A percentile compares a stretch with the other conserved stretches of the same genome.
Conservation (phyloP, 1,140 invertebrate species). For the Triops cancriformis region DNA sequence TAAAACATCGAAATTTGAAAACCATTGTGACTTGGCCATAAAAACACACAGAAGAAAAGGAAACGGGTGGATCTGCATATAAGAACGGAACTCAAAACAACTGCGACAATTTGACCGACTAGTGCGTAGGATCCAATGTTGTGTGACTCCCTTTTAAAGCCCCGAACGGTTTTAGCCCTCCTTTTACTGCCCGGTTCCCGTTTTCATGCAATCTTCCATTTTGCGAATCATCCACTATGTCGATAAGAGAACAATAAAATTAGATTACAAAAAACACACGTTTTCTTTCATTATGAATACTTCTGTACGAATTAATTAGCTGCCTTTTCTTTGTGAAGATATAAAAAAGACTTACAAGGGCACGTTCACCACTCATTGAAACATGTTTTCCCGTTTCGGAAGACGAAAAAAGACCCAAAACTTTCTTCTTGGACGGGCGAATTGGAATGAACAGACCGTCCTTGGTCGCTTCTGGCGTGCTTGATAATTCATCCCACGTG, state of each 20-base stretch:
- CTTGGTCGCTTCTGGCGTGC: conserved; percentile 38
- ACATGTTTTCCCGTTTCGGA: conserved; percentile 45
- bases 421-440: conserved; percentile 39
- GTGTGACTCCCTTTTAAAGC: background rate
- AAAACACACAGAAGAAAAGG: background rate
- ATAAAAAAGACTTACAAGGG: background rate
- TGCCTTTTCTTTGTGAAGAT: background rate
- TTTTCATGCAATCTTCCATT: conserved; percentile 14
- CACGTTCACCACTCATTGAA: conserved; percentile 34
- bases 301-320: background rate
- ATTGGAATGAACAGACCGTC: conserved; percentile 32
- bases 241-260: background rate
- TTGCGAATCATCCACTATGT: conserved; percentile 13
- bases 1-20: background rate
- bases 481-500: conserved; percentile 51
- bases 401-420: conserved; percentile 45
- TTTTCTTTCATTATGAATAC: background rate
- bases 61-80: background rate
- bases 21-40: background rate
- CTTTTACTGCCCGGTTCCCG: conserved; percentile 8
- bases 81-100: background rate
- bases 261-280: background rate
- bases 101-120: background rate
- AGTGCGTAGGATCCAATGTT: background rate
- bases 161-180: background rate